phyloP scores from a whole-genome alignment of 2,113 vertebrate genomes.

The Labeo rohita region DNA sequence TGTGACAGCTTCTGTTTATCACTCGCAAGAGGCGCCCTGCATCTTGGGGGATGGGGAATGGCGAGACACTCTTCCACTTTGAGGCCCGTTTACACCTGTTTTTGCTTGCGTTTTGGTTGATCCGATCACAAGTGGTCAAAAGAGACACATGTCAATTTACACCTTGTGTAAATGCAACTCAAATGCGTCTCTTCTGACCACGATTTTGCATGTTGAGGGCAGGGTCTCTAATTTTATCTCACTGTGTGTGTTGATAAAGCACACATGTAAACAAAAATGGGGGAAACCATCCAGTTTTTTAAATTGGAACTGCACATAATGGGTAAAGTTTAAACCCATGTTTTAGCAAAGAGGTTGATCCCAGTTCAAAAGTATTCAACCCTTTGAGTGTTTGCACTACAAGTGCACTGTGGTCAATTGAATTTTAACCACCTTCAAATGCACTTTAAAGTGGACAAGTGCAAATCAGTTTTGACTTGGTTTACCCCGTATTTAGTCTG shows the following conservation, averaged over 20 bases:
- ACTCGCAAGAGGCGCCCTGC: conserved; percentile 15
- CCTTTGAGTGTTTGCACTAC: not conserved
- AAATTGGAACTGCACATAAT: not conserved
- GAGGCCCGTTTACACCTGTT: not conserved
- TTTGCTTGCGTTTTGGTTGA: not conserved
- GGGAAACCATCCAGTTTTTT: not conserved
- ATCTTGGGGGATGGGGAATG: not conserved
- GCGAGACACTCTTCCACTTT: not conserved
- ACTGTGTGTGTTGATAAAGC: not conserved
- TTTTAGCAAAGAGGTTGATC: not conserved
- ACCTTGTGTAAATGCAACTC: not conserved
- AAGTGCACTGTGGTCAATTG: not conserved
- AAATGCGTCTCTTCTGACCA: not conserved
- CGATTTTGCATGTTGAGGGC: not conserved
- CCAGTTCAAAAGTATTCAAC: not conserved
- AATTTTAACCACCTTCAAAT: not conserved
- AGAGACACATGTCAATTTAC: not conserved
- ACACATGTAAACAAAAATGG: not conserved
- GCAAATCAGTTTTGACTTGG: not conserved
- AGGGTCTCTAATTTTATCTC: not conserved
- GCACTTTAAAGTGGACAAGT: not conserved
- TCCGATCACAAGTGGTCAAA: not conserved
- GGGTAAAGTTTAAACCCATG: not conserved
- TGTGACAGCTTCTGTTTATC: conserved; percentile 60
- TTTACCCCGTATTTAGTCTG: not conserved